Evolutionary conservation across 2,113 vertebrate genomes (phyloP).

Genomic region (Heterochromis multidens): DNA sequence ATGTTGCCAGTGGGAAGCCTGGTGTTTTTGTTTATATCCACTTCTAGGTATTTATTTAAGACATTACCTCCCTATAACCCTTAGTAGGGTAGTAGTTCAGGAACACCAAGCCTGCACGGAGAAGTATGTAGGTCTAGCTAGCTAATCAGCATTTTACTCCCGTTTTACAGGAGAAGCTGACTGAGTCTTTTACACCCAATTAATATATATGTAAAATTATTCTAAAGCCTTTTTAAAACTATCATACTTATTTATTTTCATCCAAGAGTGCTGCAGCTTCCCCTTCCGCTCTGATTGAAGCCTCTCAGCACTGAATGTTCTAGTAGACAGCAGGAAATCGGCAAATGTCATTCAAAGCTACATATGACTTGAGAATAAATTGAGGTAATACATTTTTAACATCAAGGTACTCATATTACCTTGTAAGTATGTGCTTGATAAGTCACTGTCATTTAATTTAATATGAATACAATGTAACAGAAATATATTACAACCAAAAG

Average conservation of each 20-base stretch:
- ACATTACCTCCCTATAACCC: conserved; percentile 54
- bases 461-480: conserved; percentile 11
- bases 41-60: conserved; percentile 67
- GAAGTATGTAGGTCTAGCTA: conserved; percentile 71
- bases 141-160: conserved; percentile 74
- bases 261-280: conserved; percentile 54
- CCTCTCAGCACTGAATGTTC: conserved; percentile 28
- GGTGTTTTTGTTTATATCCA: conserved; percentile 55
- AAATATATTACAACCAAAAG: conserved; percentile 23
- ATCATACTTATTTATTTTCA: conserved; percentile 79
- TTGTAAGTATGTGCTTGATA: conserved; percentile 45
- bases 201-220: conserved; percentile 79
- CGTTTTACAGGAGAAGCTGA: conserved; percentile 79
- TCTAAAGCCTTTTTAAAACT: conserved; percentile 65
- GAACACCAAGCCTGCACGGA: conserved; percentile 60
- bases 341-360: conserved; percentile 28
- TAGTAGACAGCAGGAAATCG: conserved; percentile 22
- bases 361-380: conserved; percentile 30
- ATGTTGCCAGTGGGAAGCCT: conserved; percentile 44
- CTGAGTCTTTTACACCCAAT: conserved; percentile 66
- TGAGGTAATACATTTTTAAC: conserved; percentile 22
- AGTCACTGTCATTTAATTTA: conserved; percentile 30
- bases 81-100: conserved; percentile 46
- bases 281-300: conserved; percentile 38
- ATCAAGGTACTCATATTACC: conserved; percentile 32